phyloP scores from a whole-genome alignment of 2,113 vertebrate genomes.

The Bambusicola thoracicus region DNA sequence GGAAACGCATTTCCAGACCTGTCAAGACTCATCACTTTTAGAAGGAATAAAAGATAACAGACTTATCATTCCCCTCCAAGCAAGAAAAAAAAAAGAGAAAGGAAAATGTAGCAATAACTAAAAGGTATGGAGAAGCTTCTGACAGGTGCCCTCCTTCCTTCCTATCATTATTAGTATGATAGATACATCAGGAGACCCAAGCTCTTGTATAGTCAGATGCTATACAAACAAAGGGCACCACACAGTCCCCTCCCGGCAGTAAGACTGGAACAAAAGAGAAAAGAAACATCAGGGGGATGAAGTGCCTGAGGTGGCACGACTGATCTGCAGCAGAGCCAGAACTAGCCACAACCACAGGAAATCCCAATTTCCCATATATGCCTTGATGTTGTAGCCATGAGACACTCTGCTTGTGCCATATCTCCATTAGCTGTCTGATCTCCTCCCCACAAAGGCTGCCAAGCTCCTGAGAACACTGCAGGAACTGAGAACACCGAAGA shows the following conservation, averaged over 20 bases:
- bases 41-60: constrained; percentile 13
- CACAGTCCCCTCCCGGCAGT: background rate
- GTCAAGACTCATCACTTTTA: constrained; percentile 32
- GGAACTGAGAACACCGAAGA: background rate
- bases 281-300: background rate
- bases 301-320: background rate
- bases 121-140: constrained; percentile 24
- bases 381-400: background rate
- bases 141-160: background rate
- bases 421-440: background rate
- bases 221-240: background rate
- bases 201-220: background rate
- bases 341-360: background rate
- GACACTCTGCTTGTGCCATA: background rate
- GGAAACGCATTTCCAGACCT: constrained; percentile 35
- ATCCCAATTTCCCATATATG: background rate
- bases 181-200: background rate
- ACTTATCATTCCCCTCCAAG: constrained; percentile 33
- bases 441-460: background rate
- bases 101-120: background rate
- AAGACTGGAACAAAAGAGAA: background rate
- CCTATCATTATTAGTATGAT: background rate
- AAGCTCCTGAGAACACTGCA: background rate
- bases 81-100: background rate
- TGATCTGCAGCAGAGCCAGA: background rate